A percentile compares a stretch with the other conserved stretches of the same genome.
Conservation (phyloP, 2,113 vertebrate species). For the Pelvicachromis taeniatus region DNA sequence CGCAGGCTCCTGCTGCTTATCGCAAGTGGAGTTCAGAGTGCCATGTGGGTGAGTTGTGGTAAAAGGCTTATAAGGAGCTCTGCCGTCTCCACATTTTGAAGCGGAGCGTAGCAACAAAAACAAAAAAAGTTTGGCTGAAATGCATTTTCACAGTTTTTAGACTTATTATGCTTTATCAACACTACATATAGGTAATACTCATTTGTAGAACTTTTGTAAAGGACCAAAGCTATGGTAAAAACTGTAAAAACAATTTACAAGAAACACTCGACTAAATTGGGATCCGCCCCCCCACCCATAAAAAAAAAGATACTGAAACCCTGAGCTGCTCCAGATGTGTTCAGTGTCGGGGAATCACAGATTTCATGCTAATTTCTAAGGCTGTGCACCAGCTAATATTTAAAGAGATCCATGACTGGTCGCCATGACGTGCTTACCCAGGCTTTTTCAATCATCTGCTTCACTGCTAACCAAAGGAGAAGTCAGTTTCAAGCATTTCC, state of each 20-base stretch:
- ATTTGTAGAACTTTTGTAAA: too few species aligned
- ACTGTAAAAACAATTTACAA: too few species aligned
- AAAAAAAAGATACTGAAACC: too few species aligned
- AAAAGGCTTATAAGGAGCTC: not conserved
- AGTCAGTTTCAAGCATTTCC: not conserved
- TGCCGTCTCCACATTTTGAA: not conserved
- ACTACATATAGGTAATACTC: too few species aligned
- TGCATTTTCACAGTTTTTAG: too few species aligned
- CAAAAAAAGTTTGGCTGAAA: not conserved
- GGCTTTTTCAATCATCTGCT: not conserved
- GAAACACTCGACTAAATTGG: too few species aligned
- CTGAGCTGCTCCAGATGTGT: not conserved
- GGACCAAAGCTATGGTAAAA: too few species aligned
- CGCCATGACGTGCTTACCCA: rapidly evolving
- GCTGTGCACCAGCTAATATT: not conserved
- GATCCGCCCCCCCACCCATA: too few species aligned
- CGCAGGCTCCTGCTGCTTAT: conserved; percentile 71
- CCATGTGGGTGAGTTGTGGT: conserved; percentile 69
- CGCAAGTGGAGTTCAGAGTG: conserved; percentile 67
- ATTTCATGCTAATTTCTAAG: not conserved
- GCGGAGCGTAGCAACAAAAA: not conserved
- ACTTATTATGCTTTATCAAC: too few species aligned
- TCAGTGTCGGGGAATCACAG: not conserved
- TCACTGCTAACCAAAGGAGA: not conserved
- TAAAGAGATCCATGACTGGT: not conserved